These are phyloP conservation scores for Watsonalla binaria DNA, from an alignment of 2,888 invertebrate species.

Conservation along the genomic window DNA sequence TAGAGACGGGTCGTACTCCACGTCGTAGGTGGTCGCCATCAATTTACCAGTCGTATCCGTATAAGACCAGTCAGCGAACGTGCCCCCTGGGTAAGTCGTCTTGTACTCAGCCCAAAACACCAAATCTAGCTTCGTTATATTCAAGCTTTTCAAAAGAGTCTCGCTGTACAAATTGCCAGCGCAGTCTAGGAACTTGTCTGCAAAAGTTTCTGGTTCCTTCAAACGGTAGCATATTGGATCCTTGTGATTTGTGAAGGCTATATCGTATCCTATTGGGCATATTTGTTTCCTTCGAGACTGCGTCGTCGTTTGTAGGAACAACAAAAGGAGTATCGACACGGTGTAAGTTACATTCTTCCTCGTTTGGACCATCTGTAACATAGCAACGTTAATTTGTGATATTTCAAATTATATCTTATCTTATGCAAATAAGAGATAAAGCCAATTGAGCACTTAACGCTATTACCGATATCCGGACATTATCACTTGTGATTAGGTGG, in stretches of 20 bases:
- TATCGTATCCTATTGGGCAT: slow-evolving; percentile 61
- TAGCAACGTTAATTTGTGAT: slow-evolving; percentile 16
- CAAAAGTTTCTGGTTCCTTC: slow-evolving; percentile 58
- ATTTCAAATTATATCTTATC: slow-evolving; percentile 29
- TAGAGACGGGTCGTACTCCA: slow-evolving; percentile 31
- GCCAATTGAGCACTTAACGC: slow-evolving; percentile 32
- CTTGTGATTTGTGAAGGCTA: slow-evolving; percentile 33
- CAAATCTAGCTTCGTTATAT: slow-evolving; percentile 35
- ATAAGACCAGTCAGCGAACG: slow-evolving; percentile 60
- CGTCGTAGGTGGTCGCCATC: slow-evolving; percentile 37
- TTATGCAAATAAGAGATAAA: slow-evolving; percentile 25
- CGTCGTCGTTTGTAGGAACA: slow-evolving; percentile 26
- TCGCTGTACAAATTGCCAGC: slow-evolving; percentile 55
- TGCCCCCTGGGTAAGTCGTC: slow-evolving; percentile 60
- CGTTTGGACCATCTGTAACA: slow-evolving; percentile 48
- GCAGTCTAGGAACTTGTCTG: slow-evolving; percentile 56
- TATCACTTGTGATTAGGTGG: slow-evolving; percentile 27
- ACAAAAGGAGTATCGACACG: slow-evolving; percentile 25
- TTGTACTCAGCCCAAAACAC: slow-evolving; percentile 68
- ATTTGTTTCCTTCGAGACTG: slow-evolving; percentile 25
- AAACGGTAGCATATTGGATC: slow-evolving; percentile 52
- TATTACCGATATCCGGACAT: slow-evolving; percentile 28
- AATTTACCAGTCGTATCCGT: slow-evolving; percentile 44
- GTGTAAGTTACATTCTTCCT: slow-evolving; percentile 23
- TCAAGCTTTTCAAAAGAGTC: slow-evolving; percentile 42